These are phyloP conservation scores for Euspilapteryx auroguttella DNA, from an alignment of 2,888 invertebrate genomes.

Conservation along the genomic window DNA sequence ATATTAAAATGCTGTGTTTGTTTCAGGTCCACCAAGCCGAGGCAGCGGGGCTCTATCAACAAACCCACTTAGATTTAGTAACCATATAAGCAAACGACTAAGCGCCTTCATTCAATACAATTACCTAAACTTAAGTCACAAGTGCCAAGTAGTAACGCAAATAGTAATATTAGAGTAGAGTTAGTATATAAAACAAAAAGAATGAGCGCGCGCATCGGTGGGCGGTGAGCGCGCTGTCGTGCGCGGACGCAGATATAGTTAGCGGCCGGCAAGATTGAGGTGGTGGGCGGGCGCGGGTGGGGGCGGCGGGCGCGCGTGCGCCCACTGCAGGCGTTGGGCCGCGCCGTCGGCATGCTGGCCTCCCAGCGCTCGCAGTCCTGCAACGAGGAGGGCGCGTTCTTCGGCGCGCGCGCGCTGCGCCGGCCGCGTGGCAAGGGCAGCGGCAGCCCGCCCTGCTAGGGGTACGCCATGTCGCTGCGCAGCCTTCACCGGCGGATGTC, in stretches of 20 bases:
- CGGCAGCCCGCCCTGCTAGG: constrained; percentile 63
- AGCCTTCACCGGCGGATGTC: constrained; percentile 66
- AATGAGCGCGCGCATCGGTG: constrained; percentile 23
- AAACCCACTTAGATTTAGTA: too few relatives aligned
- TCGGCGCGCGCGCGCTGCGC: constrained; percentile 56
- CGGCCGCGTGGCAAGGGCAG: constrained; percentile 62
- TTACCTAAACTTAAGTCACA: constrained; percentile 12
- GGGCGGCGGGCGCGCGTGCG: constrained; percentile 58
- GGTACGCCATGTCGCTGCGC: constrained; percentile 68
- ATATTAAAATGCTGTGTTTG: constrained; percentile 29
- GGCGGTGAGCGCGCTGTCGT: constrained; percentile 13
- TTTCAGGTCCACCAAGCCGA: constrained; percentile 36
- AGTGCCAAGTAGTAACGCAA: too few relatives aligned
- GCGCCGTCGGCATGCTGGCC: constrained; percentile 53
- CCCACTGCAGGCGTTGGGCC: constrained; percentile 46
- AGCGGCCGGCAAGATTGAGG: constrained; percentile 47
- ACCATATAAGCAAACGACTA: constrained; percentile 29
- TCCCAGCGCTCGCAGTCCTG: constrained; percentile 58
- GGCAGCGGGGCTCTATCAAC: too few relatives aligned
- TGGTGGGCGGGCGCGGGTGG: constrained; percentile 55
- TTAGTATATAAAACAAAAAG: constrained; percentile 16
- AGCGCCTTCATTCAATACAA: constrained; percentile 45
- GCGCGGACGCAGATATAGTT: constrained; percentile 10
- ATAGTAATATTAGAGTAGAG: constrained; percentile 7
- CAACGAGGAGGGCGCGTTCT: constrained; percentile 59